phyloP scores from a whole-genome alignment of 2,888 invertebrate species.

The Schrankia costaestrigalis region DNA sequence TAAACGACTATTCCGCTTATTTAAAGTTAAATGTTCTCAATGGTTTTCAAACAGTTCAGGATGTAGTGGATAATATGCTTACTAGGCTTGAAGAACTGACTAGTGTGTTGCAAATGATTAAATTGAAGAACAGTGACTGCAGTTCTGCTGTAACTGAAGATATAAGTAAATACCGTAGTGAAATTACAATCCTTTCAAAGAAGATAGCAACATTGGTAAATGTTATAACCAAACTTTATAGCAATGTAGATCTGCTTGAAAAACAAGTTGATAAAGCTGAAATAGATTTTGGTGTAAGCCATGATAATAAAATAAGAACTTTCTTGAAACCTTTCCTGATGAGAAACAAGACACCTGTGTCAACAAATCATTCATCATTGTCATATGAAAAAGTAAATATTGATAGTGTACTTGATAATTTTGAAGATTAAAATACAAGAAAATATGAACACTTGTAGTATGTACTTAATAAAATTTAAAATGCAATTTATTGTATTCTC shows the following conservation, averaged over 20 bases:
- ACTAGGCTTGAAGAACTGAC: constrained; percentile 84
- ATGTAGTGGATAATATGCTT: constrained; percentile 84
- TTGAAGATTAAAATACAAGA: constrained; percentile 42
- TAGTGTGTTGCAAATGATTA: constrained; percentile 81
- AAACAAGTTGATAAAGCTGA: constrained; percentile 82
- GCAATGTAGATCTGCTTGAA: constrained; percentile 79
- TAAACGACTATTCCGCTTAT: constrained; percentile 78
- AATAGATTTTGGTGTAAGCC: constrained; percentile 76
- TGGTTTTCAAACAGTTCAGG: constrained; percentile 81
- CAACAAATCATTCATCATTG: constrained; percentile 13
- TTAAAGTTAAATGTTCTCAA: constrained; percentile 76
- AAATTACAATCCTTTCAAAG: constrained; percentile 75
- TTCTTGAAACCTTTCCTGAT: constrained; percentile 82
- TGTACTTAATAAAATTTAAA: neutral
- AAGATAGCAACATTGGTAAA: constrained; percentile 78
- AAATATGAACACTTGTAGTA: neutral
- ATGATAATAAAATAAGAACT: constrained; percentile 80
- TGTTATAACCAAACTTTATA: constrained; percentile 73
- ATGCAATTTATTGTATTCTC: too few relatives aligned
- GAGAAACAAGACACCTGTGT: constrained; percentile 43
- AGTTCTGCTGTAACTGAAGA: constrained; percentile 72
- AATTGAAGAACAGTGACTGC: constrained; percentile 69
- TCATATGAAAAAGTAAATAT: constrained; percentile 35
- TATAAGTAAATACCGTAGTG: constrained; percentile 72
- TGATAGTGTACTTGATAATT: constrained; percentile 56